Conservation (phyloP, 2,797 vertebrate species). For the Pipistrellus nathusii region DNA sequence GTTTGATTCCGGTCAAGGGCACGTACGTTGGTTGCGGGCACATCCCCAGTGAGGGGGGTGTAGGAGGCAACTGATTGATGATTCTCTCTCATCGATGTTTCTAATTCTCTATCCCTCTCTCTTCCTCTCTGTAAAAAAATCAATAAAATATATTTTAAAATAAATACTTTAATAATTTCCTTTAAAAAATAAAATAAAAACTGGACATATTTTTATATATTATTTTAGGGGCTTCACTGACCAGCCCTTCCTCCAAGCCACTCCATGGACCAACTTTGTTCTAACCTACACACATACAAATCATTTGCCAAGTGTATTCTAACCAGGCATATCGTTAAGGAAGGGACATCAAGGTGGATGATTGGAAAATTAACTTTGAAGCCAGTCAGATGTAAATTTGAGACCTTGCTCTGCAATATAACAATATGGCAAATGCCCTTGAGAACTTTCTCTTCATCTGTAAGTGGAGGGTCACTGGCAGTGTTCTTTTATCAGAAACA, state of each 20-base stretch:
- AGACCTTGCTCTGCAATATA: neutral
- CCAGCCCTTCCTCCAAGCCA: constrained; percentile 47
- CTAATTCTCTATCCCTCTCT: too few relatives aligned
- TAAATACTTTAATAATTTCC: too few relatives aligned
- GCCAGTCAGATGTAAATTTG: constrained; percentile 29
- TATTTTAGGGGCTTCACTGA: constrained; percentile 12
- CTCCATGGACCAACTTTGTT: constrained; percentile 1
- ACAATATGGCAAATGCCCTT: neutral
- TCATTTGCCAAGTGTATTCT: constrained; percentile 24
- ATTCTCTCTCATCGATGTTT: too few relatives aligned
- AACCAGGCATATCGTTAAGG: neutral
- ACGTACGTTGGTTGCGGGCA: too few relatives aligned
- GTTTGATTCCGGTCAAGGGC: too few relatives aligned
- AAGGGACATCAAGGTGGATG: neutral
- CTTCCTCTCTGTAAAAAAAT: too few relatives aligned
- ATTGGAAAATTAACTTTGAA: constrained; percentile 14
- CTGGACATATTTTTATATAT: neutral
- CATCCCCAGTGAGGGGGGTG: too few relatives aligned
- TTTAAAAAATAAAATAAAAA: neutral
- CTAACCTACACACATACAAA: neutral
- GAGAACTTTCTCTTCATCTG: neutral
- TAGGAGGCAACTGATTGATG: too few relatives aligned
- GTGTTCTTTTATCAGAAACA: constrained; percentile 19
- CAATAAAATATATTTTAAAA: too few relatives aligned
- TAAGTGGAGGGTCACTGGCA: neutral